Percentiles rank a stretch among this genome's conserved stretches.
These are phyloP conservation scores for Actenoides lindsayi DNA, from an alignment of 2,113 vertebrate species.

Conservation along the genomic window DNA sequence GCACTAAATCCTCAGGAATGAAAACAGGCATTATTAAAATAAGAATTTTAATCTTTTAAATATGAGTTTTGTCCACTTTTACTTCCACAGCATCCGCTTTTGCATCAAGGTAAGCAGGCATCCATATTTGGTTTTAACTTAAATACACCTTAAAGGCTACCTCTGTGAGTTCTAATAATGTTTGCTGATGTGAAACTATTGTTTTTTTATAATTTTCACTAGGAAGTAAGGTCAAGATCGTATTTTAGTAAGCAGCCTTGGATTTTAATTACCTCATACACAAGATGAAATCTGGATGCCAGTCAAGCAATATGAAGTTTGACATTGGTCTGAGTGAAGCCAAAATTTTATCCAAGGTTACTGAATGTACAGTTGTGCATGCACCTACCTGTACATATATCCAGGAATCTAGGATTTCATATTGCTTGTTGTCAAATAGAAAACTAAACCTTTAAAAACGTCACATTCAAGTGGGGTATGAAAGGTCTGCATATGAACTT, in stretches of 20 bases:
- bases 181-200: background rate
- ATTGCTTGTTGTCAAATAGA: background rate
- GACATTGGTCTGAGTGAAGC: background rate
- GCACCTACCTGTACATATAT: background rate
- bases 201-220: background rate
- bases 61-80: background rate
- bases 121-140: background rate
- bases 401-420: background rate
- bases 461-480: background rate
- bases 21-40: background rate
- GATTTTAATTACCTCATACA: slow-evolving; percentile 6
- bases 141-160: background rate
- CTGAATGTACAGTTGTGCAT: background rate
- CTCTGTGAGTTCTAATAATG: background rate
- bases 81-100: background rate
- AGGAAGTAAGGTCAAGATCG: slow-evolving; percentile 27
- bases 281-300: background rate
- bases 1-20: background rate
- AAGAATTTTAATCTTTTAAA: background rate
- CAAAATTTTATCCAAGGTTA: background rate
- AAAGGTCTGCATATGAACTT: background rate
- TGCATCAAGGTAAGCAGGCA: background rate
- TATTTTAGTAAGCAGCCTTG: background rate
- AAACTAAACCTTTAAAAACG: background rate
- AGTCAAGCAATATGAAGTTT: background rate